Percentiles rank a stretch among this genome's conserved stretches.
Conservation (phyloP, 2,888 invertebrate species). For the Brassicogethes aeneus region DNA sequence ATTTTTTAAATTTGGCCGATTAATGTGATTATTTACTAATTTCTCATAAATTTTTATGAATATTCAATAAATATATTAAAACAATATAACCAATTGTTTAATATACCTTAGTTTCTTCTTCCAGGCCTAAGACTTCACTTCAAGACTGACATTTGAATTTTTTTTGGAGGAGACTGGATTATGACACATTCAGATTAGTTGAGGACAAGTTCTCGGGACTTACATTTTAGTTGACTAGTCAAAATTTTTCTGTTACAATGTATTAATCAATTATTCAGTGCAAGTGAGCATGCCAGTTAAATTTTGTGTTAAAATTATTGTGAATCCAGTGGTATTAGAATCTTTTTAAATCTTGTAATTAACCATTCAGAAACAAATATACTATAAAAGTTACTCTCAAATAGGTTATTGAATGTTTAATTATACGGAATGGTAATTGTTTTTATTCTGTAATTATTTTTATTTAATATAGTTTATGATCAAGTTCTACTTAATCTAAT, state of each 20-base stretch:
- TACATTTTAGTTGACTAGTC: slow-evolving; percentile 33
- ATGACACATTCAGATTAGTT: slow-evolving; percentile 41
- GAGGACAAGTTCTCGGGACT: slow-evolving; percentile 42
- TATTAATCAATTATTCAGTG: too few species aligned
- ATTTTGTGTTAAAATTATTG: too few species aligned
- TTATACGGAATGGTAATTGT: too few species aligned
- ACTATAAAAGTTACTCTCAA: too few species aligned
- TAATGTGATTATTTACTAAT: slow-evolving; percentile 32
- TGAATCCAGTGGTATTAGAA: too few species aligned
- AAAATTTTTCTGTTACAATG: slow-evolving; percentile 10
- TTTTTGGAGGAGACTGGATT: slow-evolving; percentile 42
- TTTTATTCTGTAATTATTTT: too few species aligned
- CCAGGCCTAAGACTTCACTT: slow-evolving; percentile 40
- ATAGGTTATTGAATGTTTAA: too few species aligned
- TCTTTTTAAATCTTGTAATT: too few species aligned
- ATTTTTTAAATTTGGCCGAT: slow-evolving; percentile 24
- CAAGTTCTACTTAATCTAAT: too few species aligned
- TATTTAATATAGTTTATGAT: too few species aligned
- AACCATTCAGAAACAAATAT: too few species aligned
- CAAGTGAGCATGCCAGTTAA: too few species aligned
- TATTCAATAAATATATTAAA: slow-evolving; percentile 32
- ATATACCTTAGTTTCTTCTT: slow-evolving; percentile 38
- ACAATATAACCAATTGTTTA: slow-evolving; percentile 33
- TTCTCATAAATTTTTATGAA: slow-evolving; percentile 30
- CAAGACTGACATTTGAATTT: slow-evolving; percentile 43